Evolutionary conservation across 2,888 invertebrate genomes (phyloP), one percentile per base, ranked within the genome.

Genomic region (Odiellus spinosus): DNA sequence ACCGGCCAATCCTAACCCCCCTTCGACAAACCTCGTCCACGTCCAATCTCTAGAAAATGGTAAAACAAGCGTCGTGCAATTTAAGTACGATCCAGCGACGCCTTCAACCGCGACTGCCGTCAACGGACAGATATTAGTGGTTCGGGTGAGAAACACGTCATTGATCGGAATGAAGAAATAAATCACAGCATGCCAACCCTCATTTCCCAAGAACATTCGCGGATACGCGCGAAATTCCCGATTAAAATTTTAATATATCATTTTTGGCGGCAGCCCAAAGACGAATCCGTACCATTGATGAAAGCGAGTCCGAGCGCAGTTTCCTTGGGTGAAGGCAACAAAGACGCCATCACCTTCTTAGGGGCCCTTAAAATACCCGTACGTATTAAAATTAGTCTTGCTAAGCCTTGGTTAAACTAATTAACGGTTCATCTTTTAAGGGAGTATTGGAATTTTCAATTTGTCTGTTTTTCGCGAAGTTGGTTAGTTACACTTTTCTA

Each of bases 401-500:
- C 35, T 41, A 35, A 47, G 6, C 15, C 14, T 32, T 26, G 17
- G 1, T 17, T 17, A 15, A 15, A 21, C 18, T 39, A 19, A 21
- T 43, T 40, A 8, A 39, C 14, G n/a, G n/a, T n/a, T n/a, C n/a
- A n/a, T n/a, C n/a, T n/a, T 58, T 53, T 53, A 71, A 71, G 73
- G 93, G 93, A 26, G 95, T 96, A 2, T 56, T 88, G 3, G 91
- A 93, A 69, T 96, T 83, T 69, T 86, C 93, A 0, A 64, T 93
- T 39, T 86, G 86, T 39, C 73, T 95, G 36, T 95, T 95, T 69
- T 95, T 95, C 67, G 85, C 91, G 12, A 96, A 96, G 67, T 74
- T 95, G 35, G 93, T 95, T 60, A 87, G 87, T 65, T 95, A 96
- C 63, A 95, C 93, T 49, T 95, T 95, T 70, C 75, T 95, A 42